These are phyloP conservation scores for Phania funesta DNA, from an alignment of 2,888 invertebrate species.

Conservation along the genomic window DNA sequence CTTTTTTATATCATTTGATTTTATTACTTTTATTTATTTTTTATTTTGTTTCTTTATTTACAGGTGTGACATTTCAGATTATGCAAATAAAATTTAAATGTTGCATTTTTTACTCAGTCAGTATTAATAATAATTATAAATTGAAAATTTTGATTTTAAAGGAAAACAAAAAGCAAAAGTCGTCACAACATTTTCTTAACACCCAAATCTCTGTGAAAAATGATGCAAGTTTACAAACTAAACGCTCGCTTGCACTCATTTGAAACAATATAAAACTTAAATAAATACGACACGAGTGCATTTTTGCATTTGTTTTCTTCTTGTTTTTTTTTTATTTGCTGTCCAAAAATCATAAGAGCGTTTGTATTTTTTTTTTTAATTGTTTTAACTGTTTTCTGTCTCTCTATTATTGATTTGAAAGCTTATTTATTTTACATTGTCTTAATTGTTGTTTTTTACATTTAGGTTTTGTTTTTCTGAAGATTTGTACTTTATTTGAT, in stretches of 20 bases:
- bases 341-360: slow-evolving; percentile 58
- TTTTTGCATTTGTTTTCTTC: neutral
- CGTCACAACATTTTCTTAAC: neutral
- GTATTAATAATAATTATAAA: slow-evolving; percentile 12
- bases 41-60: slow-evolving; percentile 64
- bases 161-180: neutral
- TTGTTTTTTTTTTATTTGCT: neutral
- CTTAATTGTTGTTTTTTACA: slow-evolving; percentile 45
- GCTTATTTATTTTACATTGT: slow-evolving; percentile 21
- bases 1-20: slow-evolving; percentile 72
- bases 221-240: neutral
- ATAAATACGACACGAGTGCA: too few species aligned
- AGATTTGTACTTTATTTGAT: slow-evolving; percentile 77
- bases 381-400: slow-evolving; percentile 19
- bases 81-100: slow-evolving; percentile 64
- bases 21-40: too few species aligned
- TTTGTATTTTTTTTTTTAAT: slow-evolving; percentile 27
- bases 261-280: neutral
- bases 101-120: slow-evolving; percentile 69
- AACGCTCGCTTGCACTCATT: neutral
- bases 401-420: slow-evolving; percentile 6
- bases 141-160: too few species aligned
- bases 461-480: slow-evolving; percentile 45
- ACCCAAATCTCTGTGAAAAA: slow-evolving; percentile 29
- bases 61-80: slow-evolving; percentile 65